Conservation (phyloP, 2,113 vertebrate genomes). For the Myanophis thanlyinensis region DNA sequence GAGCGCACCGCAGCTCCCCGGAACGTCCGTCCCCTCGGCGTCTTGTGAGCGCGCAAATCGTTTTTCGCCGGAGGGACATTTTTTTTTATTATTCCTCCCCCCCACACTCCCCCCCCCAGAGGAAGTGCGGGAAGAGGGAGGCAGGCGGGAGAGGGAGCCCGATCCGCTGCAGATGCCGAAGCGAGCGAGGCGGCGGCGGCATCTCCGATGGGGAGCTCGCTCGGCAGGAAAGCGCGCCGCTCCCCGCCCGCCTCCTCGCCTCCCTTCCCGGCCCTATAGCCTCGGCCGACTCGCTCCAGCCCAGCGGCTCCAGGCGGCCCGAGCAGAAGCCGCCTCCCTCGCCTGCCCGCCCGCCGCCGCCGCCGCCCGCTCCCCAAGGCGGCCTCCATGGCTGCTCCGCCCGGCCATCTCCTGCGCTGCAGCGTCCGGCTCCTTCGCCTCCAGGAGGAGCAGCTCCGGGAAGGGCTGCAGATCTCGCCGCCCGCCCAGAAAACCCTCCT, state of each 20-base stretch:
- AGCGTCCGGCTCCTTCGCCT: slow-evolving; percentile 21
- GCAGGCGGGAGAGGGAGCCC: rapidly evolving
- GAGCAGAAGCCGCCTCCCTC: neutral
- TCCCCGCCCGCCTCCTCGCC: no score
- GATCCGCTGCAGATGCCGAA: neutral
- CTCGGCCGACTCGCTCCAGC: neutral
- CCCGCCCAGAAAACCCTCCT: neutral
- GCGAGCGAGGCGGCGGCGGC: neutral
- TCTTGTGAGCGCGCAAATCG: neutral
- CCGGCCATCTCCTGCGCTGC: neutral
- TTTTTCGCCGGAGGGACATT: neutral
- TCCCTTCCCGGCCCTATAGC: no score
- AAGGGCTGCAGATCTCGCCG: neutral
- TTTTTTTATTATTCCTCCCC: no score
- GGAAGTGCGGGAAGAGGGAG: neutral
- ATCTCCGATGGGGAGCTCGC: neutral
- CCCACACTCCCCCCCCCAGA: no score
- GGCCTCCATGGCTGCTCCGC: neutral
- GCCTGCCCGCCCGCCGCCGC: neutral
- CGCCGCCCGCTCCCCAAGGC: neutral
- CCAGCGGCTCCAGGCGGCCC: neutral
- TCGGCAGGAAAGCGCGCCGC: neutral
- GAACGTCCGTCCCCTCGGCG: neutral
- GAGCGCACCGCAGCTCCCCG: neutral
- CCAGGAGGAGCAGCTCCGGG: slow-evolving; percentile 35